Base-by-base conservation (phyloP, 2,888 invertebrate species). In the Coecobrya sp. region DNA sequence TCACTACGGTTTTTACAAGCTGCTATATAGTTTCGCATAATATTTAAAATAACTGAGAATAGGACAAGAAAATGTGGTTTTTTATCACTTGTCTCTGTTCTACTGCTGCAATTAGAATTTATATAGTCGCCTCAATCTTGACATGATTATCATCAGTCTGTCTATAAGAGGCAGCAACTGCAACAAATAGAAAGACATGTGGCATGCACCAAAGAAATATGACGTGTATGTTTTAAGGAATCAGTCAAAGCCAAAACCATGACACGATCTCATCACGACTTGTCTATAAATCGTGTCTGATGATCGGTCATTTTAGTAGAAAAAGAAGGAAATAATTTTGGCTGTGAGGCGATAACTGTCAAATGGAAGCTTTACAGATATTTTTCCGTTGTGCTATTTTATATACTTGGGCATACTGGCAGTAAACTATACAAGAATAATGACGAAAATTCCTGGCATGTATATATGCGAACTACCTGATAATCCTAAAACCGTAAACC, bases 281-380 rank as follows among this genome's bases (percentile, higher is more conserved):
- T 85, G 90, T 90, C 90, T 76, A 90, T 90, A 90, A 90, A 90
- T 90, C 90, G 90, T 90, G 90, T 59, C 73, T 90, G 76, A 76
- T 49, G 90, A 85, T 85, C 88, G 84, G 73, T 85, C 85, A 85
- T 85, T 85, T 73, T 85, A 27, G 49, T 49, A 30, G 45, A 59
- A 62, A 89, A 73, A 25, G 25, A 76, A 49, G 45, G 59, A 70
- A 55, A 73, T 62, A 84, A 27, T 70, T 85, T 90, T 85, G 45
- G 68, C 76, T 76, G 36, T 49, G 55, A 73, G 76, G 70, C 85
- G 13, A 59, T 82, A 62, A 84, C 62, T 84, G 84, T 76, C 76
- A 45, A 76, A 76, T 76, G 49, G 49, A 25, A 49, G 25, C 30
- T 16, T 49, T 22, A 25, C 49, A 5, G 16, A 11, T 76, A 76